Evolutionary conservation across 2,888 invertebrate genomes (phyloP).

Genomic region (Torymus tubicola): DNA sequence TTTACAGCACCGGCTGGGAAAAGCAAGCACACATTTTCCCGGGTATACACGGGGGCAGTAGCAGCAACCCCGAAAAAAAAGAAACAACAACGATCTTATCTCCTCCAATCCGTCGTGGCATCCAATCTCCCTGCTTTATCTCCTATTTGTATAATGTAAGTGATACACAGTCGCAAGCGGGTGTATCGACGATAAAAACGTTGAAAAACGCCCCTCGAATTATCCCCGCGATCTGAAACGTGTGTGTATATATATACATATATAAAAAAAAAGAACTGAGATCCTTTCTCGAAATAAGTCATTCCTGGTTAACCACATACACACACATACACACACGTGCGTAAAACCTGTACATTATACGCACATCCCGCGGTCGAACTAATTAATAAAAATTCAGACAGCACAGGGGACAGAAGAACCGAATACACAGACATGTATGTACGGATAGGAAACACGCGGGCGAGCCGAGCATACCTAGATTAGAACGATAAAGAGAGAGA

Average conservation of each 20-base stretch:
- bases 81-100: too few species aligned
- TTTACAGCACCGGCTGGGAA: too few species aligned
- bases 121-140: constrained; percentile 13
- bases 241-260: neutral
- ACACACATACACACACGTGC: too few species aligned
- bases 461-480: constrained; percentile 34
- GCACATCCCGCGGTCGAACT: neutral
- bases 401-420: neutral
- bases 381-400: constrained; percentile 53
- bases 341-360: neutral
- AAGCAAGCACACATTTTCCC: too few species aligned
- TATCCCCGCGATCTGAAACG: constrained; percentile 44
- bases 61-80: too few species aligned
- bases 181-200: constrained; percentile 19
- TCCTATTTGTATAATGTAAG: constrained; percentile 28
- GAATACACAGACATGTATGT: neutral
- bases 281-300: neutral
- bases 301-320: neutral
- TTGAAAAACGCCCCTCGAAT: constrained; percentile 1
- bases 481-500: constrained; percentile 32
- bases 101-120: too few species aligned
- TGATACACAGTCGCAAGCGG: constrained; percentile 4
- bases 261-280: constrained; percentile 25
- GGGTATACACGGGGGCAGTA: too few species aligned
- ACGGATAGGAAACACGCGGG: neutral